phyloP scores from a whole-genome alignment of 2,113 vertebrate species.

The Marmota flaviventris region DNA sequence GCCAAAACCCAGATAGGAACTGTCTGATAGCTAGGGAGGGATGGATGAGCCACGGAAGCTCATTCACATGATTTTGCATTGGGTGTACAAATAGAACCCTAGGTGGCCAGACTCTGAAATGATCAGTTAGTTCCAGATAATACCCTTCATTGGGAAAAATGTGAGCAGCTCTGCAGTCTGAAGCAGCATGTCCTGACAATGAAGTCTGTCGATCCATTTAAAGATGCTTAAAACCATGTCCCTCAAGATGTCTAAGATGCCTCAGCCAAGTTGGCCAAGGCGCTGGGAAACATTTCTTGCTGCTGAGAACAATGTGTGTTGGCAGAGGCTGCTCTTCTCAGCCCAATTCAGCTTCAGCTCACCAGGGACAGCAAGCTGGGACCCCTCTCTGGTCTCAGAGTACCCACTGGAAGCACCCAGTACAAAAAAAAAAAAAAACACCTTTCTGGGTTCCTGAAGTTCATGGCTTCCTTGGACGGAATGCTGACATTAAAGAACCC shows the following conservation, averaged over 20 bases:
- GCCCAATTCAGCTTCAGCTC: neutral
- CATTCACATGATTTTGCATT: neutral
- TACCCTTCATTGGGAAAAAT: slow-evolving; percentile 35
- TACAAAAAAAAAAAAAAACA: neutral
- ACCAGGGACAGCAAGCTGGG: neutral
- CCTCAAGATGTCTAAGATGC: slow-evolving; percentile 58
- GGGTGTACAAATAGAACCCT: neutral
- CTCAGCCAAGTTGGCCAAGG: slow-evolving; percentile 63
- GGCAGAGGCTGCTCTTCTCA: neutral
- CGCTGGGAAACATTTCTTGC: slow-evolving; percentile 64
- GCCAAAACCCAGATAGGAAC: neutral
- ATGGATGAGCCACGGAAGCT: neutral
- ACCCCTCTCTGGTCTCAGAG: neutral
- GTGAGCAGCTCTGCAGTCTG: slow-evolving; percentile 44
- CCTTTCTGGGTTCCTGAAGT: neutral
- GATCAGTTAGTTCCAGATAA: slow-evolving; percentile 12
- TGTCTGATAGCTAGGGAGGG: neutral
- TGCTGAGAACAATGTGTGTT: slow-evolving; percentile 58
- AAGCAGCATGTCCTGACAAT: slow-evolving; percentile 49
- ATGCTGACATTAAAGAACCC: neutral
- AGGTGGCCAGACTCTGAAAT: slow-evolving; percentile 3
- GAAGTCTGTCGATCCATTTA: slow-evolving; percentile 62
- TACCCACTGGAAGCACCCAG: neutral
- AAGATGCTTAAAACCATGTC: slow-evolving; percentile 60
- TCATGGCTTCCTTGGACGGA: neutral